Conservation (phyloP, 1,140 invertebrate genomes). For the Cyrtorhinus lividipennis region DNA sequence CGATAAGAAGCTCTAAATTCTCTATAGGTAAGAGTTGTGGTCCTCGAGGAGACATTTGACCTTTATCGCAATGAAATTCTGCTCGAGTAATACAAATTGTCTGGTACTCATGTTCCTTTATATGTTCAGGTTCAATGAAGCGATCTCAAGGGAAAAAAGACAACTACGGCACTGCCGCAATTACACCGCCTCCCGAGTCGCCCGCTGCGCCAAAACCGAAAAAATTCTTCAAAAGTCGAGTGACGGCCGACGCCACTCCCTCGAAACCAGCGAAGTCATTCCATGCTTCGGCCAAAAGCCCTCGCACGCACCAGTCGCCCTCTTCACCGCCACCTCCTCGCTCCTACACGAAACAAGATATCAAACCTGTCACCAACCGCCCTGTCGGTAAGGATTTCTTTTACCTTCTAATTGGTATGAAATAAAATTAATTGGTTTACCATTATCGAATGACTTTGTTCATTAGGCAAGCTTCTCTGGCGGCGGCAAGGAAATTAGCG, state of each 20-base stretch:
- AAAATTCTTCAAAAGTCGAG: constrained; percentile 81
- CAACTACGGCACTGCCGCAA: neutral
- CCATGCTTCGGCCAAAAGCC: neutral
- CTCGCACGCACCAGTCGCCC: constrained; percentile 16
- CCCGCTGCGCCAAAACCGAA: constrained; percentile 53
- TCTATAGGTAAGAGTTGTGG: constrained; percentile 25
- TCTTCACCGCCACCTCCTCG: constrained; percentile 14
- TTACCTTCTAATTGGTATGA: too few relatives aligned
- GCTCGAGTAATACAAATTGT: too few relatives aligned
- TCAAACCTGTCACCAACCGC: neutral
- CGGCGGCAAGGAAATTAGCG: constrained; percentile 19
- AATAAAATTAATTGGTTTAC: too few relatives aligned
- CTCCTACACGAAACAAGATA: constrained; percentile 13
- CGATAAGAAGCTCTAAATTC: constrained; percentile 48
- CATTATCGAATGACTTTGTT: too few relatives aligned
- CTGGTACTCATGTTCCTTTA: too few relatives aligned
- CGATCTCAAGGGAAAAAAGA: neutral
- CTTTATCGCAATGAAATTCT: too few relatives aligned
- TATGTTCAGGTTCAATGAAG: too few relatives aligned
- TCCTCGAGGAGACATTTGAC: too few relatives aligned
- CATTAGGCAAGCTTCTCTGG: constrained; percentile 18
- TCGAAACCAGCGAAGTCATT: constrained; percentile 18
- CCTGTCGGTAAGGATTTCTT: neutral
- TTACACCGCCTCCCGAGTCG: constrained; percentile 1
- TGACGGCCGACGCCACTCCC: constrained; percentile 34